Conservation (phyloP, 1,140 invertebrate genomes). For the Drosophila dunni region DNA sequence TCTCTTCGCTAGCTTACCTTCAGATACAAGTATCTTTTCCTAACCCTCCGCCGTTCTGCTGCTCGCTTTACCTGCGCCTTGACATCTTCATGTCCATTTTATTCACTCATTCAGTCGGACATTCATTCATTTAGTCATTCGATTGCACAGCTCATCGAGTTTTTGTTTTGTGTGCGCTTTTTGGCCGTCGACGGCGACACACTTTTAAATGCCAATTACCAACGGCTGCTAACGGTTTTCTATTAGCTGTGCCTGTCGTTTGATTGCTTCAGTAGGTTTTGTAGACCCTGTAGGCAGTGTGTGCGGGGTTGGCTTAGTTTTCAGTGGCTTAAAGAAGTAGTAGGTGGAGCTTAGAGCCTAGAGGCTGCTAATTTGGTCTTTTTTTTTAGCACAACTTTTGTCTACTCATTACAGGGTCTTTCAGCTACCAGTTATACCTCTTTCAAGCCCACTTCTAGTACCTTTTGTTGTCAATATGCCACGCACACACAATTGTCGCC, state of each 20-base stretch:
- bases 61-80: constrained; percentile 16
- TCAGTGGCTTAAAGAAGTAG: too few species aligned
- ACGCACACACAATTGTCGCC: constrained; percentile 53
- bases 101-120: constrained; percentile 1
- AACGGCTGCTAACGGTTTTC: constrained; percentile 70
- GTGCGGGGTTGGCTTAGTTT: too few species aligned
- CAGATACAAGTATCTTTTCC: not conserved
- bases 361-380: too few species aligned
- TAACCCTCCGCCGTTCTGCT: not conserved
- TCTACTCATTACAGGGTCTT: too few species aligned
- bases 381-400: too few species aligned
- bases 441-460: too few species aligned
- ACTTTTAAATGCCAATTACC: constrained; percentile 82
- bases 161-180: constrained; percentile 12
- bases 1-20: constrained; percentile 17
- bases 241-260: constrained; percentile 51
- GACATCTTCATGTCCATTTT: constrained; percentile 51
- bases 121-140: constrained; percentile 17
- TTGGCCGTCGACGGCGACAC: constrained; percentile 56
- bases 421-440: too few species aligned
- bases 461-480: constrained; percentile 70
- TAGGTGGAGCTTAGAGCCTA: too few species aligned
- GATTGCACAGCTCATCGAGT: constrained; percentile 48
- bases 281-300: too few species aligned
- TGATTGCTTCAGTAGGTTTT: too few species aligned